Conservation (phyloP, 1,140 invertebrate species). For the Carposina sasakii region DNA sequence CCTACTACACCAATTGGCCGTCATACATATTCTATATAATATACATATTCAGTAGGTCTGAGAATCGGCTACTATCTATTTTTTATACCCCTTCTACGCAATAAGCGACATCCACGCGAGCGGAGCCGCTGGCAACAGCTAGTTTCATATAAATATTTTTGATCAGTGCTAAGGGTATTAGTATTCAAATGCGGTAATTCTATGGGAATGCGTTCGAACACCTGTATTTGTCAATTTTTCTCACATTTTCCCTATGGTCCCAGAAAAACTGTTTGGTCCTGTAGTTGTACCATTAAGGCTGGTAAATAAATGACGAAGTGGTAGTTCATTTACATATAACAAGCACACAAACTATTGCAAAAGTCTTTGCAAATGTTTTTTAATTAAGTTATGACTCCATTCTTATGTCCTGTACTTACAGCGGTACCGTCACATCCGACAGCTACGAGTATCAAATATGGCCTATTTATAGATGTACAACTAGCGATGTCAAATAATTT, state of each 20-base stretch:
- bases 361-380: slow-evolving; percentile 18
- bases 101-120: too few species aligned
- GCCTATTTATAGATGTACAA: slow-evolving; percentile 6
- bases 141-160: slow-evolving; percentile 35
- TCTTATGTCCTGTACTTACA: slow-evolving; percentile 24
- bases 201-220: too few species aligned
- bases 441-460: background rate
- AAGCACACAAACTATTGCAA: slow-evolving; percentile 24
- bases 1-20: too few species aligned
- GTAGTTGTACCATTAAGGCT: slow-evolving; percentile 31
- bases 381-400: slow-evolving; percentile 24
- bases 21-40: too few species aligned
- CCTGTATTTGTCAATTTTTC: slow-evolving; percentile 11
- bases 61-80: too few species aligned
- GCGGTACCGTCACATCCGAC: slow-evolving; percentile 33
- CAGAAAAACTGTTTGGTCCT: slow-evolving; percentile 28
- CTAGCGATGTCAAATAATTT: slow-evolving; percentile 5
- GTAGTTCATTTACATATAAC: slow-evolving; percentile 16
- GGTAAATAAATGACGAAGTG: slow-evolving; percentile 35
- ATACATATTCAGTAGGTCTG: too few species aligned
- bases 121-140: too few species aligned
- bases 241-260: slow-evolving; percentile 28
- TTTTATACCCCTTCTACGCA: too few species aligned
- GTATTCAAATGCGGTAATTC: slow-evolving; percentile 22
- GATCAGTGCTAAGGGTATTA: slow-evolving; percentile 29